A percentile compares a stretch with the other conserved stretches of the same genome.
These are phyloP conservation scores for Drosophila grimshawi DNA, from an alignment of 1,140 invertebrate species.

Conservation along the genomic window DNA sequence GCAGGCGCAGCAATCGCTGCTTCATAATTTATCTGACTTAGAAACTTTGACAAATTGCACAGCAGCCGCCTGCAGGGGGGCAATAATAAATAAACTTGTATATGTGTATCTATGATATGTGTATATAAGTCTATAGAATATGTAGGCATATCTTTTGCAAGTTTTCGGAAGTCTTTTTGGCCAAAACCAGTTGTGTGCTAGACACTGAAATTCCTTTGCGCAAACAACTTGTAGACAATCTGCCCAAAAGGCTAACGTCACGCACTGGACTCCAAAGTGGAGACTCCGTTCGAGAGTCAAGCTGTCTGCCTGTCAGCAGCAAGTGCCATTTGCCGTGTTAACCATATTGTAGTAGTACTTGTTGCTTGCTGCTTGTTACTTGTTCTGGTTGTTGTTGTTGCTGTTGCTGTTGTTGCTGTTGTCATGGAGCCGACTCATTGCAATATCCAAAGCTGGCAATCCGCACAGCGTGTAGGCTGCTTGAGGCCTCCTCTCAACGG, in stretches of 20 bases:
- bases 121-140: constrained; percentile 1
- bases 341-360: constrained; percentile 22
- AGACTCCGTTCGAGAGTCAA: constrained; percentile 21
- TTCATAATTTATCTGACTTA: constrained; percentile 60
- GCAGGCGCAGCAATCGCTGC: constrained; percentile 28
- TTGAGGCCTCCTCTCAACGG: constrained; percentile 8
- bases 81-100: constrained; percentile 20
- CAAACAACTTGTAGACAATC: constrained; percentile 39
- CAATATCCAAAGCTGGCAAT: constrained; percentile 52
- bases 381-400: no score
- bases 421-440: constrained; percentile 22
- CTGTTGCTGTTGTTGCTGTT: constrained; percentile 14
- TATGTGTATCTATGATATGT: constrained; percentile 2
- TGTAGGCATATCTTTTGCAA: constrained; percentile 44
- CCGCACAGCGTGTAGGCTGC: constrained; percentile 48
- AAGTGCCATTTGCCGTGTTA: constrained; percentile 64
- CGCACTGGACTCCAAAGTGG: constrained; percentile 20
- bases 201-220: constrained; percentile 58
- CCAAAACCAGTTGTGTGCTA: constrained; percentile 43
- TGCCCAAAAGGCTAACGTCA: constrained; percentile 21
- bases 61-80: constrained; percentile 35
- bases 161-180: constrained; percentile 52
- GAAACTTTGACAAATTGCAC: constrained; percentile 65
- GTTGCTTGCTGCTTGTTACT: constrained; percentile 4
- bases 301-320: constrained; percentile 27